These are phyloP conservation scores for Nilaparvata lugens DNA, from an alignment of 1,140 invertebrate genomes.

Conservation along the genomic window DNA sequence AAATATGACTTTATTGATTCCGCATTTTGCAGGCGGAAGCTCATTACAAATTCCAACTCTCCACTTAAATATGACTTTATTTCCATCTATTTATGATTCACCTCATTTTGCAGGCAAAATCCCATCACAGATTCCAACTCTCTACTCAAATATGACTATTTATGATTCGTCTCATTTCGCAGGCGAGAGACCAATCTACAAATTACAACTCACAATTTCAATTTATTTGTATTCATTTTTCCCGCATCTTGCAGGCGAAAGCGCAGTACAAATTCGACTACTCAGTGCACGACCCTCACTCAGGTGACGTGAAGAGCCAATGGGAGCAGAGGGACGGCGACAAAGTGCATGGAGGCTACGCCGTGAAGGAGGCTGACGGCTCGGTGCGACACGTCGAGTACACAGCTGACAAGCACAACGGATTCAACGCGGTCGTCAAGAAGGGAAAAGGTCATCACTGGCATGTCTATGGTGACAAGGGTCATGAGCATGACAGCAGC, in stretches of 20 bases:
- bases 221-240: neutral
- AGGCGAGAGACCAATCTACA: no score
- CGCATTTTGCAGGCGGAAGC: no score
- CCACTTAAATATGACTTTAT: no score
- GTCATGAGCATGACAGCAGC: no score
- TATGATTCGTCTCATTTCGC: no score
- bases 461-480: neutral
- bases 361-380: slow-evolving; percentile 28
- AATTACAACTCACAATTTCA: no score
- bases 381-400: slow-evolving; percentile 29
- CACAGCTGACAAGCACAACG: slow-evolving; percentile 27
- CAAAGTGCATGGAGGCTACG: slow-evolving; percentile 21
- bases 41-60: no score
- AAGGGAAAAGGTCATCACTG: neutral
- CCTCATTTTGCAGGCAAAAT: no score
- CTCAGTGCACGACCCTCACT: slow-evolving; percentile 31
- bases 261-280: slow-evolving; percentile 31
- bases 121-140: no score
- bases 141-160: no score
- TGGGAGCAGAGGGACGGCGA: slow-evolving; percentile 28
- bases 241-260: neutral
- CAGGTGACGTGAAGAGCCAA: slow-evolving; percentile 32
- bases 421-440: slow-evolving; percentile 17
- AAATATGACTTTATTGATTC: no score
- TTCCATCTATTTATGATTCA: no score